These are phyloP conservation scores for Spermophilus dauricus DNA, from an alignment of 2,113 vertebrate genomes.

Conservation along the genomic window DNA sequence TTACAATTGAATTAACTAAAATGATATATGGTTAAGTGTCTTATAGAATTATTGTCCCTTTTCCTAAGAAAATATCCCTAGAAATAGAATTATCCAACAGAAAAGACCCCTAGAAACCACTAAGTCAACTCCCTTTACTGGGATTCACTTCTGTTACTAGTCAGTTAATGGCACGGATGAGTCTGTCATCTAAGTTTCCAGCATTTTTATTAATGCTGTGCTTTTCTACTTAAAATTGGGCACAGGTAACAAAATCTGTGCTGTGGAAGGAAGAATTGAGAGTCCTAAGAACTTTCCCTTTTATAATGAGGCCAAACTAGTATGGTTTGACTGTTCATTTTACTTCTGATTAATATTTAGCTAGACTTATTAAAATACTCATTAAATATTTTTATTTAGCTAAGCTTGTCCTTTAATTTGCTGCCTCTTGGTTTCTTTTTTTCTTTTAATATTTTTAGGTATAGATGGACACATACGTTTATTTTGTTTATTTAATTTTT, in stretches of 20 bases:
- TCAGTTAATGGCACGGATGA: neutral
- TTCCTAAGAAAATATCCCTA: neutral
- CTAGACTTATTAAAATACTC: neutral
- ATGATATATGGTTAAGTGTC: neutral
- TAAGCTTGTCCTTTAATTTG: neutral
- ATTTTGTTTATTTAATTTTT: too few relatives aligned
- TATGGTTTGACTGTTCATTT: neutral
- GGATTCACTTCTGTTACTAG: neutral
- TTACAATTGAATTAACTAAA: neutral
- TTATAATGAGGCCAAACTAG: neutral
- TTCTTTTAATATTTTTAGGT: too few relatives aligned
- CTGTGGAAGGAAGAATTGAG: neutral
- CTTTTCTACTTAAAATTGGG: neutral
- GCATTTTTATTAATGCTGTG: neutral
- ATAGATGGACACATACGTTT: too few relatives aligned
- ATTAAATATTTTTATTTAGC: neutral
- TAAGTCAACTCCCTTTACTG: neutral
- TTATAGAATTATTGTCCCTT: neutral
- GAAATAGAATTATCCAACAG: conserved; percentile 10
- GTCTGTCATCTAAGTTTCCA: neutral
- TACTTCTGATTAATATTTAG: conserved; percentile 26
- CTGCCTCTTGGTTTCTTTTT: neutral
- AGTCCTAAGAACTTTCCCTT: neutral
- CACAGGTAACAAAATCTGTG: neutral
- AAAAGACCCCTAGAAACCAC: conserved; percentile 43